Evolutionary conservation across 2,888 invertebrate genomes (phyloP), one percentile per base, ranked within the genome.

Genomic region (Lasioglossum figueresi): DNA sequence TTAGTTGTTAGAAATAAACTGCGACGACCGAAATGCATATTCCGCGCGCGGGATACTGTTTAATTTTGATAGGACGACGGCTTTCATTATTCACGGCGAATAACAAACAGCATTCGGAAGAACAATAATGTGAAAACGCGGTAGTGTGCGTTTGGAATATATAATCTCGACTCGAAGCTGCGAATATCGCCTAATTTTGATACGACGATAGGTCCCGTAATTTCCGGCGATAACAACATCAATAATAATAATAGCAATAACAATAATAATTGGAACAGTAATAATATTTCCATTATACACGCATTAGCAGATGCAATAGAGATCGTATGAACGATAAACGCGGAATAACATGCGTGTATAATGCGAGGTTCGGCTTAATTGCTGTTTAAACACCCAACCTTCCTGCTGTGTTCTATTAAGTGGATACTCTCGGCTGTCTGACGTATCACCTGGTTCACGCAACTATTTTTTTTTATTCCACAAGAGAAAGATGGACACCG

Each of bases 361-460:
- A 66, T 31, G 66, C 66, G 66, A 34, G 66, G 66, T 66, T 66
- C 66, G 19, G 66, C 66, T 66, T 66, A 66, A 66, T 66, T 66
- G 34, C 66, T 66, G 66, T 66, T 66, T 66, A 66, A 66, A 66
- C 34, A 66, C 66, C 66, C 23, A 66, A 66, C 66, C 66, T 66
- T 4, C 66, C 66, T 66, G 66, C 66, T 34, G 31, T 66, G 34
- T 34, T 66, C 66, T 66, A 66, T 66, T 66, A 66, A 66, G 66
- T 34, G 66, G 63, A 66, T 66, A 66, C 66, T 66, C 66, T 66
- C 66, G 34, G 8, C 6, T 31, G 34, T 66, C 31, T 34, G 66
- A 66, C 66, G 66, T 34, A 66, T 66, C 66, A 34, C 66, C 66
- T 66, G 66, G 19, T 66, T 34, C 66, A 34, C 34, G 34, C 23